A percentile compares a stretch with the other conserved stretches of the same genome.
phyloP scores from a whole-genome alignment of 2,888 invertebrate genomes.

The Poecilobothrus nobilitatus region DNA sequence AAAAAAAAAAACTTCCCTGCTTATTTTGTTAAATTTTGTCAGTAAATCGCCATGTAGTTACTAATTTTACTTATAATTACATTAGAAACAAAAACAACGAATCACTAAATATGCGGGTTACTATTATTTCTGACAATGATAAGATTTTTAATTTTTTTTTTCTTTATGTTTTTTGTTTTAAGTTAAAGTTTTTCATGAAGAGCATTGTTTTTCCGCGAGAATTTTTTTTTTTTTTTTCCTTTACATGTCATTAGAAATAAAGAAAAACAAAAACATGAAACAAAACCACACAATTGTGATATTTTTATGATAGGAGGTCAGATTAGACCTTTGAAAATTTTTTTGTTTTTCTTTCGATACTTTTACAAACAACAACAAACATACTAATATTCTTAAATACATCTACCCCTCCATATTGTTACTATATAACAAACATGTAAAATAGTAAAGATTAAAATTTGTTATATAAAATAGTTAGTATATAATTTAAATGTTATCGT shows the following conservation, averaged over 20 bases:
- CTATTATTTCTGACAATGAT: constrained; percentile 15
- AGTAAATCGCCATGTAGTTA: background rate
- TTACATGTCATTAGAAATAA: constrained; percentile 16
- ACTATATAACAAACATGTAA: too few species aligned
- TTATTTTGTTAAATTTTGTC: background rate
- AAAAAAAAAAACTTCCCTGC: background rate
- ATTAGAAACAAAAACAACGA: background rate
- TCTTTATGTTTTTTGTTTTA: too few species aligned
- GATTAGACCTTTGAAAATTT: constrained; percentile 2
- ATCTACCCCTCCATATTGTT: too few species aligned
- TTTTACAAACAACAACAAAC: background rate
- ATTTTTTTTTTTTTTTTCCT: constrained; percentile 9
- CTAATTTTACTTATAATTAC: background rate
- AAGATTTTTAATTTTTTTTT: constrained; percentile 10
- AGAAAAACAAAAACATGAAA: background rate
- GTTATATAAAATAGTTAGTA: background rate
- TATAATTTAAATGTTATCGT: background rate
- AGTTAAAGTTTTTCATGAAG: background rate
- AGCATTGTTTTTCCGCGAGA: constrained; percentile 22
- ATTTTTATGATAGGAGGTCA: background rate
- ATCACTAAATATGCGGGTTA: constrained; percentile 15
- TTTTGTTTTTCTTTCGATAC: too few species aligned
- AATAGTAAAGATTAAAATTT: too few species aligned
- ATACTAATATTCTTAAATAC: background rate
- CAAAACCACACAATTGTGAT: constrained; percentile 1